These are phyloP conservation scores for Aleiodes testaceus DNA, from an alignment of 2,888 invertebrate species.

Conservation along the genomic window DNA sequence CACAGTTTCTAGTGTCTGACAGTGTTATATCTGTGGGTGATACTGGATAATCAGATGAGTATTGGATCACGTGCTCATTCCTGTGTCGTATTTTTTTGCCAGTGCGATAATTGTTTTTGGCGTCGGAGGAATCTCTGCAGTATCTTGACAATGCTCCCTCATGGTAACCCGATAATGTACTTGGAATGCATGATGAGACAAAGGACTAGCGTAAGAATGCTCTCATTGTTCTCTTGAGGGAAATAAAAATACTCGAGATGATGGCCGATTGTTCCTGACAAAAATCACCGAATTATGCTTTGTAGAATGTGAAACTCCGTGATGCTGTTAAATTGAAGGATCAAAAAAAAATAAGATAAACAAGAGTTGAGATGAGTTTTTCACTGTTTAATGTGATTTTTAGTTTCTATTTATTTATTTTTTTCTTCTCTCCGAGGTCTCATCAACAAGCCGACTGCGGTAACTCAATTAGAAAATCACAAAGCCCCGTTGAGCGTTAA, in stretches of 20 bases:
- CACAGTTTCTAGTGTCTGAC: background rate
- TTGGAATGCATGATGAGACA: constrained; percentile 55
- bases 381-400: constrained; percentile 31
- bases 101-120: too few species aligned
- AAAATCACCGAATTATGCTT: background rate
- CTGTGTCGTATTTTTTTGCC: background rate
- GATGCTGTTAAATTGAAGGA: background rate
- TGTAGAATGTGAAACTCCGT: background rate
- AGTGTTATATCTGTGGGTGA: background rate
- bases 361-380: background rate
- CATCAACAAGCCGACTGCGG: constrained; percentile 50
- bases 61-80: constrained; percentile 3
- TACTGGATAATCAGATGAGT: constrained; percentile 18
- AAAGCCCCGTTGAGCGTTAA: constrained; percentile 61
- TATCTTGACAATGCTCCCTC: constrained; percentile 62
- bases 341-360: background rate
- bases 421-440: constrained; percentile 26
- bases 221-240: constrained; percentile 55
- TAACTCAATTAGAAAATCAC: constrained; percentile 64
- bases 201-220: constrained; percentile 60
- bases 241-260: constrained; percentile 55
- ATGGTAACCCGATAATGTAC: constrained; percentile 69
- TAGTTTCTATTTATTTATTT: constrained; percentile 12
- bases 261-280: constrained; percentile 1
- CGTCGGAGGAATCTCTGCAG: constrained; percentile 11